Base-by-base conservation (phyloP, 1,140 invertebrate species). In the Episyrphus balteatus region DNA sequence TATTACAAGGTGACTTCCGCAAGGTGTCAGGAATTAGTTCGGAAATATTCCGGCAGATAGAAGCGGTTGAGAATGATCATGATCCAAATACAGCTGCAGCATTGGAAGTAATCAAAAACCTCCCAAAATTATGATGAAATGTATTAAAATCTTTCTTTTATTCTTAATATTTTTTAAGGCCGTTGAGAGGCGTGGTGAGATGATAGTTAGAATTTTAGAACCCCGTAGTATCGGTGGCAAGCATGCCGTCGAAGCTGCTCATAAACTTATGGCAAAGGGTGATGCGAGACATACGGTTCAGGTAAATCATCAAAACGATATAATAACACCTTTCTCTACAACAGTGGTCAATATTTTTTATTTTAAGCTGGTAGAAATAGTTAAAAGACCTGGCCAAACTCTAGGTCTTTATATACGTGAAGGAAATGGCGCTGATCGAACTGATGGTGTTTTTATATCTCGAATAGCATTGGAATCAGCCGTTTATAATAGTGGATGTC, bases 351-450 rank as follows among this genome's bases (percentile, higher is more conserved):
- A 41, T 40, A 13, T 3, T 17, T 2, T 43, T 30, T 13, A 14
- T 37, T 38, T 94, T 41, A 86, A 96, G 71, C 87, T 98, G 62
- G 92, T 99, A 51, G 96, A 99, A 74, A 98, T 99, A 61, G 93
- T 99, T 50, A 99, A 99, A 73, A 80, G 95, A 57, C 96, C 96
- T 2, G 96, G 95, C 18, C 96, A 99, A 73, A 98, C 94, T 7
- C 75, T 99, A 43, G 96, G 96, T 37, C 79, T 99, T 46, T 99
- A 99, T 66, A 97, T 99, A 59, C 78, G 96, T 26, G 93, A 98
- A 72, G 93, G 93, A 17, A 94, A 98, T 62, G 95, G 93, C 3
- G 80, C 89, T 33, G 89, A 95, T 61, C 80, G 91, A 42, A 82
- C 82, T 37, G 92, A 95, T 66, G 96, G 96, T 26, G 94, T 99